These are phyloP conservation scores for Scomber scombrus DNA, from an alignment of 2,113 vertebrate species.

Conservation along the genomic window DNA sequence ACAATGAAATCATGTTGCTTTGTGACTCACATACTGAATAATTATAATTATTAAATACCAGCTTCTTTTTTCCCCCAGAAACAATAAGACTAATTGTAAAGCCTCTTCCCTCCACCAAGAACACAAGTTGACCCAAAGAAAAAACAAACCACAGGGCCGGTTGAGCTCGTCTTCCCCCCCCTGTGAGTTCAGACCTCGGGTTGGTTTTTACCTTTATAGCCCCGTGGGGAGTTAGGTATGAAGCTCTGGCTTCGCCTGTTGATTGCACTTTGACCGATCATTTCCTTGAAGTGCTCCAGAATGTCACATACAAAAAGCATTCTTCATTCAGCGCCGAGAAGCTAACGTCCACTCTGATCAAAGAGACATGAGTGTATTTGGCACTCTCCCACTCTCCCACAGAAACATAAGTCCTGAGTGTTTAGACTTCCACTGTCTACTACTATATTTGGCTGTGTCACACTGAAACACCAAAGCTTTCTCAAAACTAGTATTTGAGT, in stretches of 20 bases:
- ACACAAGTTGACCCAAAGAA: constrained; percentile 1
- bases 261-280: constrained; percentile 83
- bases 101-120: constrained; percentile 6
- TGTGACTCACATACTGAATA: constrained; percentile 22
- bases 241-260: constrained; percentile 71
- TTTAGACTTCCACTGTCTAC: constrained; percentile 61
- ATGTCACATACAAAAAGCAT: constrained; percentile 80
- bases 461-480: constrained; percentile 8
- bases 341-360: constrained; percentile 50
- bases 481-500: neutral
- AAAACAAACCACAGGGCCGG: constrained; percentile 24
- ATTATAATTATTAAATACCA: constrained; percentile 29
- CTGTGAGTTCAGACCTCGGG: constrained; percentile 34
- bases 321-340: constrained; percentile 65
- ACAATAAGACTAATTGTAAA: neutral
- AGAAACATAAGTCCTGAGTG: constrained; percentile 63
- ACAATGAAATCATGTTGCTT: constrained; percentile 9
- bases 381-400: constrained; percentile 51
- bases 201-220: constrained; percentile 73
- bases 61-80: neutral
- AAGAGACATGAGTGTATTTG: constrained; percentile 65
- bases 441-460: constrained; percentile 39
- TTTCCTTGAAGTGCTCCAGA: constrained; percentile 79
- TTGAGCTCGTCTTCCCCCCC: neutral
- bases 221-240: constrained; percentile 70